A percentile compares a stretch with the other conserved stretches of the same genome.
phyloP scores from a whole-genome alignment of 1,140 invertebrate species.

The Lethrus apterus region DNA sequence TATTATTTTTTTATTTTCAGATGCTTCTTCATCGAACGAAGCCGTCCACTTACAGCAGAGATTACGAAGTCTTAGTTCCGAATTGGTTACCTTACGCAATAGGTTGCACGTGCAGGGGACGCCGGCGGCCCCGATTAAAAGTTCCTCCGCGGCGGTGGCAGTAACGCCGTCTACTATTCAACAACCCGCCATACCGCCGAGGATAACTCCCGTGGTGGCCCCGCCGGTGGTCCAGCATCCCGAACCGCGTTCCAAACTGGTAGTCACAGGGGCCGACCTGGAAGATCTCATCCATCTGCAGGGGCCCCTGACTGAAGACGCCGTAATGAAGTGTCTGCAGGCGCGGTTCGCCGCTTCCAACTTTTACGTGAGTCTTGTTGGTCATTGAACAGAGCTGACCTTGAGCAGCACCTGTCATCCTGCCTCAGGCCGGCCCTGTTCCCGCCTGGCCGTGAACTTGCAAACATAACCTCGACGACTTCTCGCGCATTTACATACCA shows the following conservation, averaged over 20 bases:
- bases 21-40: slow-evolving; percentile 87
- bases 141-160: slow-evolving; percentile 21
- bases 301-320: slow-evolving; percentile 88
- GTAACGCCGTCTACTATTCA: slow-evolving; percentile 31
- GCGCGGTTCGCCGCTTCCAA: slow-evolving; percentile 77
- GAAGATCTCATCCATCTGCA: slow-evolving; percentile 87
- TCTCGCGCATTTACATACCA: slow-evolving; percentile 18
- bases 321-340: slow-evolving; percentile 83
- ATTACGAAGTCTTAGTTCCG: slow-evolving; percentile 78
- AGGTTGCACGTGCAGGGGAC: slow-evolving; percentile 66
- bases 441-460: slow-evolving; percentile 29
- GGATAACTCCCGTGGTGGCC: slow-evolving; percentile 34
- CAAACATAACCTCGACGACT: slow-evolving; percentile 14
- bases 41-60: slow-evolving; percentile 85
- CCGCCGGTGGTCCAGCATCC: slow-evolving; percentile 42
- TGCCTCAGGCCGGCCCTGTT: slow-evolving; percentile 27
- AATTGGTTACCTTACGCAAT: slow-evolving; percentile 81
- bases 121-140: slow-evolving; percentile 29
- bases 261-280: slow-evolving; percentile 40
- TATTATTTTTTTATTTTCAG: slow-evolving; percentile 49
- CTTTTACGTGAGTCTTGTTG: slow-evolving; percentile 70
- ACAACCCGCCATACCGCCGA: slow-evolving; percentile 40
- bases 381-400: slow-evolving; percentile 29
- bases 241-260: slow-evolving; percentile 35
- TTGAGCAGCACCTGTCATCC: slow-evolving; percentile 26